Evolutionary conservation across 2,888 invertebrate species (phyloP).

Genomic region (Bruchidius siliquastri): DNA sequence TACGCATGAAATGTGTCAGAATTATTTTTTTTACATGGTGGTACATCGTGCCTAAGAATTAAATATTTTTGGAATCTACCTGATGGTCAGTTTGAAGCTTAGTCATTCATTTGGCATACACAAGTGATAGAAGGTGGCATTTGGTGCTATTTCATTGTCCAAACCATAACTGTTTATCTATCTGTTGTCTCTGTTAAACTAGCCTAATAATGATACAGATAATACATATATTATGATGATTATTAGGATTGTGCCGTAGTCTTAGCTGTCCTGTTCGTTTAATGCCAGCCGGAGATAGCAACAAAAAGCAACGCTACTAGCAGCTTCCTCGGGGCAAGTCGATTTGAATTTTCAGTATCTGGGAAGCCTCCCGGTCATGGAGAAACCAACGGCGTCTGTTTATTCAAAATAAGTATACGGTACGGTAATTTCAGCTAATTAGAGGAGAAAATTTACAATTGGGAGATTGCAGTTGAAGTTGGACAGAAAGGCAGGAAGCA

Average conservation of each 20-base stretch:
- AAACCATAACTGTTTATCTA: no score
- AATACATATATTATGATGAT: not conserved
- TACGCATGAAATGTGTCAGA: no score
- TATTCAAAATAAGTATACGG: not conserved
- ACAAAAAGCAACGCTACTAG: not conserved
- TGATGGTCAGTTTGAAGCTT: no score
- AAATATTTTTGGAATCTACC: no score
- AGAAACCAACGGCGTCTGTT: not conserved
- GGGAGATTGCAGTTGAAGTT: not conserved
- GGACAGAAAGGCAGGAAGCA: no score
- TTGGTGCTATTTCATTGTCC: no score
- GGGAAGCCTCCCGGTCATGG: not conserved
- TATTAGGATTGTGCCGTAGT: not conserved
- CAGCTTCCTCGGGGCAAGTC: not conserved
- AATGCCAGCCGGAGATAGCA: not conserved
- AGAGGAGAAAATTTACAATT: not conserved
- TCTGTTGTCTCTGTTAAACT: no score
- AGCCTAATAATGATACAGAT: no score
- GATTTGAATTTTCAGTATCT: not conserved
- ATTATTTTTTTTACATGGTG: no score
- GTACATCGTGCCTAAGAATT: no score
- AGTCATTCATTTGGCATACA: no score
- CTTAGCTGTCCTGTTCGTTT: not conserved
- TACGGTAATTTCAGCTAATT: not conserved
- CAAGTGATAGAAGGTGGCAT: no score